Evolutionary conservation across 1,140 invertebrate genomes (phyloP).

Genomic region (Macrosteles quadrilineatus): DNA sequence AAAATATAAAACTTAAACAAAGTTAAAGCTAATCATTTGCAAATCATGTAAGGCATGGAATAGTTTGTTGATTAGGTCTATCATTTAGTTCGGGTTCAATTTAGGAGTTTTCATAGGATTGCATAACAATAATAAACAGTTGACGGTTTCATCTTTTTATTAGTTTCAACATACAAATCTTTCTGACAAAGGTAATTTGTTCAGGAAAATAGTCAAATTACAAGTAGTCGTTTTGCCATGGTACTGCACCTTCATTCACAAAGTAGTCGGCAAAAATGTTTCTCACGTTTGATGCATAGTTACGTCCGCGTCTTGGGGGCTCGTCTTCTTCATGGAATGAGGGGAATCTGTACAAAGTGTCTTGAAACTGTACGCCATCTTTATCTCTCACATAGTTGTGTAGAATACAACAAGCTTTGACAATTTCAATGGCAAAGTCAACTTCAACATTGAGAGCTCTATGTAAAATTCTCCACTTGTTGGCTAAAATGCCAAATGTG

Average conservation of each 20-base stretch:
- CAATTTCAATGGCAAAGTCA: neutral
- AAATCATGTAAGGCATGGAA: too few species aligned
- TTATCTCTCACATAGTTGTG: conserved; percentile 6
- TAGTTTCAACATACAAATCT: too few species aligned
- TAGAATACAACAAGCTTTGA: too few species aligned
- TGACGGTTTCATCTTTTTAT: too few species aligned
- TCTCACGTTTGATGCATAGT: neutral
- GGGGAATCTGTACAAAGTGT: neutral
- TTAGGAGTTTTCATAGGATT: too few species aligned
- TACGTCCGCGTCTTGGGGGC: neutral
- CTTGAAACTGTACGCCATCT: neutral
- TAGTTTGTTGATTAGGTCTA: too few species aligned
- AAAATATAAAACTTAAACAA: too few species aligned
- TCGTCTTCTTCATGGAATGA: neutral
- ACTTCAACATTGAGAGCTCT: neutral
- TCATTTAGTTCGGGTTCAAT: too few species aligned
- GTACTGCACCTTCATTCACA: conserved; percentile 13
- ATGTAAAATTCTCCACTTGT: conserved; percentile 10
- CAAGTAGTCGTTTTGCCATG: neutral
- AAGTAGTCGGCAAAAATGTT: neutral
- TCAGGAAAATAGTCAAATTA: too few species aligned
- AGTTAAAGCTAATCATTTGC: too few species aligned
- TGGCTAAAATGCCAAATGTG: neutral
- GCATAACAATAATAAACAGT: too few species aligned
- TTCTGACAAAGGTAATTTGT: too few species aligned